Evolutionary conservation across 2,888 invertebrate genomes (phyloP), one percentile per base, ranked within the genome.

Genomic region (Temnothorax ravouxi): DNA sequence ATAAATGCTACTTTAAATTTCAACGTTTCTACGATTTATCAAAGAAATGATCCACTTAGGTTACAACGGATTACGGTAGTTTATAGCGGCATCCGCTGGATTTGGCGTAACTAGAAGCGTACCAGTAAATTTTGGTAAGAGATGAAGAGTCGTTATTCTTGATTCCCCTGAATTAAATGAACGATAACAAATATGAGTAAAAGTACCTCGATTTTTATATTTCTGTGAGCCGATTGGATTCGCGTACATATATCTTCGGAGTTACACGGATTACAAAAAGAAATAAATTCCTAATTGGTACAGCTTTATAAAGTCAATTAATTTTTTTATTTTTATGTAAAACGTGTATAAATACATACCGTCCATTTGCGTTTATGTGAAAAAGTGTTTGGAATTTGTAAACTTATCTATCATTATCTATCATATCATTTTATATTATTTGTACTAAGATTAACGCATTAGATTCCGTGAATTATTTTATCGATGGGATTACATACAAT

Each of bases 1-100:
- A 76, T 64, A 76, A 76, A 56, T n/a, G 41, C 34, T 21, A 56
- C 69, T 79, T 79, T 79, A 79, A 79, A 79, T 69, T 79, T 38
- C 56, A 79, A 59, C 69, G 21, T 79, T 69, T 79, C 56, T 79
- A 79, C 56, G 69, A 79, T 69, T 79, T 79, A 47, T 69, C 56
- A 79, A 47, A 69, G 47, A 69, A 59, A 79, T 79, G 47, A 79
- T 79, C 79, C 69, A 79, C 41, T 79, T 79, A 69, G 44, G 34
- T 69, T 77, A 34, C n/a, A 79, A 59, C 34, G 8, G 34, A 69
- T 69, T 79, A 59, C 44, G 11, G 47, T 59, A 79, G 44, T 77
- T 77, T 77, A 77, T 44, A 69, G 56, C 56, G 18, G 44, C 34
- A 44, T 67, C 29, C 18, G 25, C 21, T 69, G 21, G 34, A 69